Evolutionary conservation across 2,113 vertebrate species (phyloP).

Genomic region (Sinocyclocheilus maitianheensis): DNA sequence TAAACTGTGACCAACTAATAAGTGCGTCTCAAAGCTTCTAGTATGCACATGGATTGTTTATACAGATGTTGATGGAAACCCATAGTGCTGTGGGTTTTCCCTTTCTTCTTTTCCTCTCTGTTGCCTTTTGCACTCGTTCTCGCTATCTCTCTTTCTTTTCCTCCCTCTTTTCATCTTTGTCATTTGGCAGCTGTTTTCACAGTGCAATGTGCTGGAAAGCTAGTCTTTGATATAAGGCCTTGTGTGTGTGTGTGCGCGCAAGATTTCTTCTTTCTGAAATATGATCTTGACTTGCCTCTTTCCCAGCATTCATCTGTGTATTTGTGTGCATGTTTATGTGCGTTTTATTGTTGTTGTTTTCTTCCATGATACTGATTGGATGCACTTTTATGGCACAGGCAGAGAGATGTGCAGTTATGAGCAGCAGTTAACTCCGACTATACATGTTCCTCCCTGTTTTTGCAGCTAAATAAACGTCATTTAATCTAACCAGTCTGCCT

Average conservation of each 20-base stretch:
- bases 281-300: conserved; percentile 6
- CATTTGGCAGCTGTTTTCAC: conserved; percentile 16
- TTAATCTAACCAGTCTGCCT: conserved; percentile 11
- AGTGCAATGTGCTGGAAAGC: conserved; percentile 26
- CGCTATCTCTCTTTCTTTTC: conserved; percentile 9
- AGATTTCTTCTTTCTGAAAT: not conserved
- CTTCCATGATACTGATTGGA: not conserved
- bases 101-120: conserved; percentile 6
- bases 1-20: not conserved
- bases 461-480: conserved; percentile 15
- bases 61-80: conserved; percentile 48
- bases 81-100: not conserved
- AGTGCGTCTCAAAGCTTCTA: not conserved
- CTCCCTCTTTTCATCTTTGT: conserved; percentile 2
- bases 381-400: not conserved
- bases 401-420: not conserved
- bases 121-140: conserved; percentile 10
- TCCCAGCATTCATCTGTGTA: conserved; percentile 1
- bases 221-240: conserved; percentile 35
- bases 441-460: conserved; percentile 23
- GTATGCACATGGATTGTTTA: conserved; percentile 22
- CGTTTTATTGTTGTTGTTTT: conserved; percentile 1
- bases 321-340: not conserved
- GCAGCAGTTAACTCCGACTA: not conserved
- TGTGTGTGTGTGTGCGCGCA: not conserved